Conservation (phyloP, 1,140 invertebrate genomes). For the Lucilia sericata region DNA sequence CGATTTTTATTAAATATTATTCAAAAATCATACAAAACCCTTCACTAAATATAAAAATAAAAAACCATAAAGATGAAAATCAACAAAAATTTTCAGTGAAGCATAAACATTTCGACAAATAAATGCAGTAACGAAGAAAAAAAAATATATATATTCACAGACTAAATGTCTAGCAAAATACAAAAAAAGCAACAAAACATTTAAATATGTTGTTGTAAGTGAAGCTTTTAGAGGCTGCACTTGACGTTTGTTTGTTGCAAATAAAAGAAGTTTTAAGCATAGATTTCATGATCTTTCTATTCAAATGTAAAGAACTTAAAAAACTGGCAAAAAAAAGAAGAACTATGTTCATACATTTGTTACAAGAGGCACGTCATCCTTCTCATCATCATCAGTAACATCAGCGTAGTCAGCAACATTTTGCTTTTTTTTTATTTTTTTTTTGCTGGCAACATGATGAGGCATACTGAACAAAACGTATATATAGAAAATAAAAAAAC, state of each 20-base stretch:
- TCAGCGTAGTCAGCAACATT: neutral
- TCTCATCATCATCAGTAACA: conserved; percentile 1
- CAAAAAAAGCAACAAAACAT: neutral
- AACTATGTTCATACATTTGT: neutral
- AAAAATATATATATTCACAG: neutral
- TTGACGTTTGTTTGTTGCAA: conserved; percentile 30
- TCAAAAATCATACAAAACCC: neutral
- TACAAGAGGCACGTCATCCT: neutral
- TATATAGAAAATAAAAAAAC: neutral
- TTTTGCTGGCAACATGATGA: conserved; percentile 12
- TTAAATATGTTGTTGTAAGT: too few relatives aligned
- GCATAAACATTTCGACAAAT: conserved; percentile 31
- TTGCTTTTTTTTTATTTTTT: neutral
- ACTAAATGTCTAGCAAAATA: conserved; percentile 33
- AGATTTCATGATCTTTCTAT: conserved; percentile 33
- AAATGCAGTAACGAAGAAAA: neutral
- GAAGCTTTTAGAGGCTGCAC: conserved; percentile 1
- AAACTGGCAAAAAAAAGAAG: neutral
- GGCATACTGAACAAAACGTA: neutral
- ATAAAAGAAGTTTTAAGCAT: neutral
- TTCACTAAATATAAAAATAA: neutral
- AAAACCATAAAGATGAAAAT: conserved; percentile 20
- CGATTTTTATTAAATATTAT: neutral
- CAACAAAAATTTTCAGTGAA: conserved; percentile 30
- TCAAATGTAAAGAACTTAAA: conserved; percentile 1